A percentile compares a stretch with the other conserved stretches of the same genome.
These are phyloP conservation scores for Mythimna lalbum DNA, from an alignment of 2,888 invertebrate species.

Conservation along the genomic window DNA sequence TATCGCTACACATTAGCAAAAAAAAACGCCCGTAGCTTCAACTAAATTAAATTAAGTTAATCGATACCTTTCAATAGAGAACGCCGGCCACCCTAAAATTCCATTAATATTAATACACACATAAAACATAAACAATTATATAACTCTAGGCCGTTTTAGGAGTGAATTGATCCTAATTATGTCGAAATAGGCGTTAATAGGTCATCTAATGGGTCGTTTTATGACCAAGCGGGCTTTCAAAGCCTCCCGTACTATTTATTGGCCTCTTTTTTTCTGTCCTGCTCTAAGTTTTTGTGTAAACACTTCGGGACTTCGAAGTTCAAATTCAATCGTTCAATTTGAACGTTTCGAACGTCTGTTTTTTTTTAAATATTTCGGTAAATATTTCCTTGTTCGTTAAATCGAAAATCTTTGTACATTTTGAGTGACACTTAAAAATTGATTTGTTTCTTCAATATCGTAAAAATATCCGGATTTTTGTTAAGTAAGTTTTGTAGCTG, in stretches of 20 bases:
- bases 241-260: slow-evolving; percentile 87
- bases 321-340: slow-evolving; percentile 74
- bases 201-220: slow-evolving; percentile 87
- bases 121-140: slow-evolving; percentile 86
- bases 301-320: slow-evolving; percentile 66
- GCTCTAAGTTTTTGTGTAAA: slow-evolving; percentile 87
- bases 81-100: slow-evolving; percentile 58
- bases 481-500: slow-evolving; percentile 10
- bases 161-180: slow-evolving; percentile 88
- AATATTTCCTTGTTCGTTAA: slow-evolving; percentile 26
- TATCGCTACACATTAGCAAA: slow-evolving; percentile 55
- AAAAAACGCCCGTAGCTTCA: slow-evolving; percentile 55
- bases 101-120: slow-evolving; percentile 74
- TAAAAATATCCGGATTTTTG: slow-evolving; percentile 41
- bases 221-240: slow-evolving; percentile 84
- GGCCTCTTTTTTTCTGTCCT: slow-evolving; percentile 79
- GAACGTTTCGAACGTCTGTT: slow-evolving; percentile 66
- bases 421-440: slow-evolving; percentile 52
- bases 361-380: slow-evolving; percentile 47
- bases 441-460: slow-evolving; percentile 44
- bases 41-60: slow-evolving; percentile 66
- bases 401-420: slow-evolving; percentile 53
- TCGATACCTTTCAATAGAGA: slow-evolving; percentile 57
- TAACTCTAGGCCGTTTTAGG: slow-evolving; percentile 77
- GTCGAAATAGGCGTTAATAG: slow-evolving; percentile 90